A percentile compares a stretch with the other conserved stretches of the same genome.
Evolutionary conservation across 2,888 invertebrate genomes (phyloP).

Genomic region (Orthosia gothica): DNA sequence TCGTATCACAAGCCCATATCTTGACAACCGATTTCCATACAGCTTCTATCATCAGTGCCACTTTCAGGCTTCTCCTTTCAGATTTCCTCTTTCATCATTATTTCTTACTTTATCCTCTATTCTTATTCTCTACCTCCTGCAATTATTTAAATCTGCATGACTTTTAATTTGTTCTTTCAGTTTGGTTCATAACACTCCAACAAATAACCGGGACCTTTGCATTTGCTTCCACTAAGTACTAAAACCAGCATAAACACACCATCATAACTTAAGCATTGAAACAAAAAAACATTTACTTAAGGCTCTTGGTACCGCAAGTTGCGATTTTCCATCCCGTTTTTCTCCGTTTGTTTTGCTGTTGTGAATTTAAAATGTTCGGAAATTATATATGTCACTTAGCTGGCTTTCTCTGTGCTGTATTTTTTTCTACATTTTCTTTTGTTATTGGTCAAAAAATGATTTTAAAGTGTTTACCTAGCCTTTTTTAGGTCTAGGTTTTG

Average conservation of each 20-base stretch:
- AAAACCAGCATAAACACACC: slow-evolving; percentile 23
- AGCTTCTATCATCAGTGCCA: no score
- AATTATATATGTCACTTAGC: no score
- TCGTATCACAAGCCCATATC: no score
- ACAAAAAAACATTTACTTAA: slow-evolving; percentile 59
- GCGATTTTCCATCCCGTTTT: neutral
- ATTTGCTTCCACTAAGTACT: slow-evolving; percentile 21
- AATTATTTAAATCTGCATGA: neutral
- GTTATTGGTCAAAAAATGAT: neutral
- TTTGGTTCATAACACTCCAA: neutral
- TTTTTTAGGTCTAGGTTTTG: neutral
- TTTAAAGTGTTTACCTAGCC: no score
- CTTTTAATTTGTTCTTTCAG: neutral
- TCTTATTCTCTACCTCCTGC: no score
- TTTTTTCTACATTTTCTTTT: neutral
- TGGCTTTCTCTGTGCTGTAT: no score
- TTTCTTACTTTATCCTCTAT: no score
- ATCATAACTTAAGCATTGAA: slow-evolving; percentile 33
- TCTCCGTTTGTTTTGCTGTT: no score
- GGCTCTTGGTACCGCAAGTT: neutral
- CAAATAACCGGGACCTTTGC: slow-evolving; percentile 8
- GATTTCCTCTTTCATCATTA: no score
- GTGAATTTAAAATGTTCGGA: no score
- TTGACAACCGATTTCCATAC: no score
- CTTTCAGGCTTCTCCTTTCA: no score